Conservation (phyloP, 2,888 invertebrate species). For the Autographa pulchrina region DNA sequence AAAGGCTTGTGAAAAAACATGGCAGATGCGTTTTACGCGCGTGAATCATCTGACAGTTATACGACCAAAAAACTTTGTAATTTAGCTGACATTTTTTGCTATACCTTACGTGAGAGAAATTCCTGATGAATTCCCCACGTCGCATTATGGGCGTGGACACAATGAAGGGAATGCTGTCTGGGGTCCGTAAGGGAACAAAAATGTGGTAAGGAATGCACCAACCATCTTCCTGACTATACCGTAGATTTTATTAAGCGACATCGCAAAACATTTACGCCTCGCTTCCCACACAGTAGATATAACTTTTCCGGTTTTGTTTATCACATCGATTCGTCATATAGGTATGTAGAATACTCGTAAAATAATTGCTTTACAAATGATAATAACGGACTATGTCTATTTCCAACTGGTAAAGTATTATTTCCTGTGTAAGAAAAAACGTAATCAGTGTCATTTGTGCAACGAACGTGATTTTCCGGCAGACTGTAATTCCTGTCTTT, state of each 20-base stretch:
- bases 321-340: constrained; percentile 52
- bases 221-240: constrained; percentile 68
- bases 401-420: constrained; percentile 42
- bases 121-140: constrained; percentile 74
- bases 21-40: background rate
- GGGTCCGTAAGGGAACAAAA: constrained; percentile 71
- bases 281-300: background rate
- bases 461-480: constrained; percentile 48
- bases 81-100: constrained; percentile 44
- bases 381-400: constrained; percentile 48
- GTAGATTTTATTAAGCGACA: constrained; percentile 15
- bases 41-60: constrained; percentile 12
- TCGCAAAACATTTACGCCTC: constrained; percentile 11
- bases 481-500: constrained; percentile 32
- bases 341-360: constrained; percentile 44
- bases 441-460: constrained; percentile 49
- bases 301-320: constrained; percentile 20
- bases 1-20: constrained; percentile 14
- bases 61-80: background rate
- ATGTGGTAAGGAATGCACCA: constrained; percentile 78
- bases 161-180: constrained; percentile 73
- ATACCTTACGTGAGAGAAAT: constrained; percentile 67
- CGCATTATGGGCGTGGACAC: constrained; percentile 70
- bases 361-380: constrained; percentile 60
- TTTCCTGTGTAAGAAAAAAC: constrained; percentile 56